Conservation (phyloP, 2,113 vertebrate genomes). For the Cebus imitator region DNA sequence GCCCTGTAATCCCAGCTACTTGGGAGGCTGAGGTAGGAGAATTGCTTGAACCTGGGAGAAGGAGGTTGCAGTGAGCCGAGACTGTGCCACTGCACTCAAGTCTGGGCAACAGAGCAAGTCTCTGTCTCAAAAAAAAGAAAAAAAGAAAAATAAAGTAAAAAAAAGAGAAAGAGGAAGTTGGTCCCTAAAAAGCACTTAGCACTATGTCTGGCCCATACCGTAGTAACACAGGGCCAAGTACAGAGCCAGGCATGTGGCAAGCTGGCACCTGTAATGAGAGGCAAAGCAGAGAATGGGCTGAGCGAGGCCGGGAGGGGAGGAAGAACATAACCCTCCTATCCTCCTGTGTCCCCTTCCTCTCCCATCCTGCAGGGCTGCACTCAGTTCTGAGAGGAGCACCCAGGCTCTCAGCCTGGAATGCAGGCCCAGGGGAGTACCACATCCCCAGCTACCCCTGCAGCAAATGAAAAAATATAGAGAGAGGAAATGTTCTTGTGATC, state of each 20-base stretch:
- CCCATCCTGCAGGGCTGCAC: background rate
- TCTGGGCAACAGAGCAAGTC: too few species aligned
- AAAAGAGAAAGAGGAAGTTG: background rate
- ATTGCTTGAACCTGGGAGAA: too few species aligned
- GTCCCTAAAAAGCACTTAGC: background rate
- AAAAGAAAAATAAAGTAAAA: background rate
- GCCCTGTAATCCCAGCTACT: too few species aligned
- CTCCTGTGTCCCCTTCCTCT: background rate
- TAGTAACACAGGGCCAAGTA: background rate
- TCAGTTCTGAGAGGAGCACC: constrained; percentile 47
- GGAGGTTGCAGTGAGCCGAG: too few species aligned
- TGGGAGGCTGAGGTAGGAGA: too few species aligned
- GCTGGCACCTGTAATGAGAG: background rate
- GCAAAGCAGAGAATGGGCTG: background rate
- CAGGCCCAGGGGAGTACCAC: constrained; percentile 34
- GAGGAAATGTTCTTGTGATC: constrained; percentile 80
- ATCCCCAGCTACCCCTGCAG: constrained; percentile 70
- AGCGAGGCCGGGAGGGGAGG: background rate
- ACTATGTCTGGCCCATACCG: background rate
- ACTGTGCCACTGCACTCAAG: too few species aligned
- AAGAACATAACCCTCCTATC: background rate
- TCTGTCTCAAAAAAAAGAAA: background rate
- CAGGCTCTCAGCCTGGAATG: constrained; percentile 31
- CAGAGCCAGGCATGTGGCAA: background rate
- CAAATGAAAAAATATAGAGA: constrained; percentile 82